A percentile compares a stretch with the other conserved stretches of the same genome.
These are phyloP conservation scores for Gonocerus acuteangulatus DNA, from an alignment of 2,888 invertebrate genomes.

Conservation along the genomic window DNA sequence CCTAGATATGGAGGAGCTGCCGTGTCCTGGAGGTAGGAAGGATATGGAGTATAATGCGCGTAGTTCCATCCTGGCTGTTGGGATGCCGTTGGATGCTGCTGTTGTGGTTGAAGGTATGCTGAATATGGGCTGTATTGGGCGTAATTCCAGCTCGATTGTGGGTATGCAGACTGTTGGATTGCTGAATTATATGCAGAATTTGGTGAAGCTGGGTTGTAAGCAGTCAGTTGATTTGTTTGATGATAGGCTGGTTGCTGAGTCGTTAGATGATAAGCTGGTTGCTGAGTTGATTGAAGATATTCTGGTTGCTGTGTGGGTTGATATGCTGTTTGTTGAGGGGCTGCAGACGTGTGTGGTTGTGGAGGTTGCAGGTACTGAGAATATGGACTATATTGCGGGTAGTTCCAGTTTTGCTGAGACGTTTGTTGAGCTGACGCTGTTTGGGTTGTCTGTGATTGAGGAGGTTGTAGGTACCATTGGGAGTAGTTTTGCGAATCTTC, in stretches of 20 bases:
- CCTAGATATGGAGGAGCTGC: background rate
- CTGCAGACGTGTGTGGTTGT: no score
- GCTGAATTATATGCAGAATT: no score
- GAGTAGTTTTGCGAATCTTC: no score
- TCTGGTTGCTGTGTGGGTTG: background rate
- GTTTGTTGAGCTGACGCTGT: no score
- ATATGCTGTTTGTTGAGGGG: no score
- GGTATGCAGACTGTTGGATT: background rate
- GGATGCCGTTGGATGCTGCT: background rate
- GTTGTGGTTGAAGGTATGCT: background rate
- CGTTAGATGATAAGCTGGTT: background rate
- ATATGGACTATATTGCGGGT: background rate
- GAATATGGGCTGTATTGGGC: constrained; percentile 3
- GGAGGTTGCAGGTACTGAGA: background rate
- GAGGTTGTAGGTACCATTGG: no score
- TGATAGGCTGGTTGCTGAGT: constrained; percentile 2
- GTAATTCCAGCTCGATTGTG: constrained; percentile 4
- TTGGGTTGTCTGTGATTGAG: no score
- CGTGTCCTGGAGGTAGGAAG: constrained; percentile 7
- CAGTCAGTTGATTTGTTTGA: no score
- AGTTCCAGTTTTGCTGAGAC: no score
- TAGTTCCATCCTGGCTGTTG: background rate
- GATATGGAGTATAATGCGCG: constrained; percentile 5
- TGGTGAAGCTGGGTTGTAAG: no score
- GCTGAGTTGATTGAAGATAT: background rate